Conservation (phyloP, 2,113 vertebrate species). For the Sylvia atricapilla region DNA sequence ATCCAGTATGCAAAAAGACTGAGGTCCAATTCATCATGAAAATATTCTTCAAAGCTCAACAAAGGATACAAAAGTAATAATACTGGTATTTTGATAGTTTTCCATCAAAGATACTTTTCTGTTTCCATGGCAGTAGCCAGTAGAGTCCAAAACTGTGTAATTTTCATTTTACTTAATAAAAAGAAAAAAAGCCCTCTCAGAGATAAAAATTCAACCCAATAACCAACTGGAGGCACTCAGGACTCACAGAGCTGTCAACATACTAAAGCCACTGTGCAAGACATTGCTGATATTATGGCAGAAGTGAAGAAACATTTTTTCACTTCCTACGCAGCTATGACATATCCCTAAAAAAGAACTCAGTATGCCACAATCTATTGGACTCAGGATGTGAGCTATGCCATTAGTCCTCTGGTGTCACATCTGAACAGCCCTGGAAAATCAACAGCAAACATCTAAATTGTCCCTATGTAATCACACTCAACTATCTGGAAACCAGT, state of each 20-base stretch:
- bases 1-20: neutral
- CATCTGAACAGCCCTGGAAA: neutral
- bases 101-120: neutral
- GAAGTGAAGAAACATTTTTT: constrained; percentile 52
- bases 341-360: constrained; percentile 32
- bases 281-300: constrained; percentile 52
- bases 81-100: neutral
- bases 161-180: neutral
- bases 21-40: neutral
- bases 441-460: neutral
- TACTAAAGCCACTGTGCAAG: constrained; percentile 34
- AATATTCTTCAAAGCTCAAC: neutral
- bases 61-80: neutral
- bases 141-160: neutral
- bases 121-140: neutral
- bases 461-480: neutral
- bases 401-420: constrained; percentile 11
- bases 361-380: constrained; percentile 19
- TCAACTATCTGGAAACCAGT: neutral
- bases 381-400: neutral
- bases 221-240: constrained; percentile 9
- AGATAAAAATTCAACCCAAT: neutral
- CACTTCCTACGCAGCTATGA: constrained; percentile 44
- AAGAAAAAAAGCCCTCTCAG: neutral
- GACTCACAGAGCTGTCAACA: constrained; percentile 8